Conservation (phyloP, 1,140 invertebrate genomes). For the Caenorhabditis remanei region DNA sequence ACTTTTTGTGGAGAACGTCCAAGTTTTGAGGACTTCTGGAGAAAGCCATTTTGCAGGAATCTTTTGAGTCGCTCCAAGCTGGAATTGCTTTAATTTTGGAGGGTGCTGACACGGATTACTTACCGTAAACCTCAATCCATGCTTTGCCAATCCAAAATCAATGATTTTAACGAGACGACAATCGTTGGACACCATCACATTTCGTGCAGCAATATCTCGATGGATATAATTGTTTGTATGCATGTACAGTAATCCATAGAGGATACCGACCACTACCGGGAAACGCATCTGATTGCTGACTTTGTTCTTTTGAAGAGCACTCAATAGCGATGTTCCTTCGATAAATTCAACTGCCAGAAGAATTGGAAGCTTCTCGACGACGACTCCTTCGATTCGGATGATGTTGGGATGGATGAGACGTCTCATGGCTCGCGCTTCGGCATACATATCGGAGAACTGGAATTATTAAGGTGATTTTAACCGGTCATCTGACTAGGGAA, state of each 20-base stretch:
- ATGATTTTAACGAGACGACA: constrained; percentile 3
- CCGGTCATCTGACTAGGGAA: too few relatives aligned
- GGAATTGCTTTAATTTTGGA: neutral
- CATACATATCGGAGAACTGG: constrained; percentile 10
- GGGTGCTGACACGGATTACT: neutral
- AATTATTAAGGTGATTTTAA: neutral
- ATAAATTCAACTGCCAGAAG: constrained; percentile 12
- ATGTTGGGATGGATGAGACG: constrained; percentile 19
- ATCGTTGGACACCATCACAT: neutral
- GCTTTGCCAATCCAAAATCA: constrained; percentile 25
- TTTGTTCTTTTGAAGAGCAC: neutral
- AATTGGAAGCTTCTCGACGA: constrained; percentile 34
- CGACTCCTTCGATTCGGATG: constrained; percentile 21
- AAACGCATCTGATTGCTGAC: neutral
- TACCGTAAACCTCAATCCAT: neutral
- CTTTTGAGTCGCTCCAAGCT: neutral
- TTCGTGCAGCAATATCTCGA: constrained; percentile 10
- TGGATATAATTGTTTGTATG: neutral
- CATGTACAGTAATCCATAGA: constrained; percentile 26
- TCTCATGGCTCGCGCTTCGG: constrained; percentile 15
- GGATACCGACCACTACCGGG: neutral
- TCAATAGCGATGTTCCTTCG: neutral
- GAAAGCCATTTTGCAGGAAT: constrained; percentile 8
- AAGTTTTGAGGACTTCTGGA: neutral
- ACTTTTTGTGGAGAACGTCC: constrained; percentile 20